Base-by-base conservation (phyloP, 1,140 invertebrate species). In the Bicyclus anynana region DNA sequence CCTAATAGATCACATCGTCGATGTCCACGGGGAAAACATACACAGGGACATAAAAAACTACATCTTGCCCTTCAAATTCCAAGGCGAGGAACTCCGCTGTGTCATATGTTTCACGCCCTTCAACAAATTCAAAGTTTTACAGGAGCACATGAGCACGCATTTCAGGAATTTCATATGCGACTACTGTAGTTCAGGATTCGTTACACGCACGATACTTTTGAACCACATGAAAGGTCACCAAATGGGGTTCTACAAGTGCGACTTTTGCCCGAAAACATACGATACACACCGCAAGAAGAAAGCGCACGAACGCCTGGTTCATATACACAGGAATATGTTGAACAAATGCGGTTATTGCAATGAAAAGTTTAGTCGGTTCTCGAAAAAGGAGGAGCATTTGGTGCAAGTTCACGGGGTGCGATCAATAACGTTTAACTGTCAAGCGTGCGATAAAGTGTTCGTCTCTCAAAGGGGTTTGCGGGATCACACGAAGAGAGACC, bases 131-230 rank as follows among this genome's bases (percentile, higher is more conserved):
- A 71, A 71, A 47, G 46, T 26, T 2, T 37, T 75, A 6, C 49
- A 63, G n/a, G 63, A 71, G 20, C 70, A 75, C 16, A 75, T 72
- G 69, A 65, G 59, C 18, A 44, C 37, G 3, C 72, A 72, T 44
- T 70, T 47, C 17, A 59, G 57, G 18, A 72, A 72, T 40, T 67
- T 57, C 20, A 37, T 65, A 40, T 75, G 70, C 38, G 59, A 69
- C 1, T 29, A 52, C 1, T 76, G 73, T 17, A 58, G 62, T 38
- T 50, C 49, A 2, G 64, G 65, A 2, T 76, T 66, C 51, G 49
- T 69, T 0, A 71, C 53, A 14, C 16, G 42, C 0, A 50, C 42
- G 5, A 59, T 50, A 6, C 38, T 69, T 14, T 38, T 50, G 10
- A n/a, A 38, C 9, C 72, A 74, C 33, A 13, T 51, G 2, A 50